A percentile compares a stretch with the other conserved stretches of the same genome.
Evolutionary conservation across 2,113 vertebrate species (phyloP).

Genomic region (Pachycephala philippinensis): DNA sequence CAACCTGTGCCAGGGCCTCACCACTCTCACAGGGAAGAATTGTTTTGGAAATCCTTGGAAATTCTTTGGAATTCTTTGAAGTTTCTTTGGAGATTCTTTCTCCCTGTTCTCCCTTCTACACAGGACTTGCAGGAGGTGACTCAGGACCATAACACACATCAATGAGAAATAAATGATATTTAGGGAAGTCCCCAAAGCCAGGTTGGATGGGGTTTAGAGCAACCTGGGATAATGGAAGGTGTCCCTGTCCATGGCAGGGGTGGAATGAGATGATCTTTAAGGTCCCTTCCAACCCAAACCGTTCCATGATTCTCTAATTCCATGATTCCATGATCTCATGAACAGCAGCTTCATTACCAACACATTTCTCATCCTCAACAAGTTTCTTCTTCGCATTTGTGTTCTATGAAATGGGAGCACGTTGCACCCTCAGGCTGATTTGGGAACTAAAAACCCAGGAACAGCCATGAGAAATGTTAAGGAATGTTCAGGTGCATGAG

Average conservation of each 20-base stretch:
- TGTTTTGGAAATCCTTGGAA: neutral
- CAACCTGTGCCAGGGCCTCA: neutral
- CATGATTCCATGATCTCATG: neutral
- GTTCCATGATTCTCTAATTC: neutral
- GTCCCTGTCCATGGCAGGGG: neutral
- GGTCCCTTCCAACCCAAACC: neutral
- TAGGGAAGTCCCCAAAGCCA: neutral
- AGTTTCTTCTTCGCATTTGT: neutral
- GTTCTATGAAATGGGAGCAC: neutral
- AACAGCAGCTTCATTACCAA: neutral
- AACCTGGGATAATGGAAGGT: neutral
- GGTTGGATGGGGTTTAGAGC: fast-evolving
- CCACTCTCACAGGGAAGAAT: neutral
- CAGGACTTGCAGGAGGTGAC: neutral
- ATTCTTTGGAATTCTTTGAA: neutral
- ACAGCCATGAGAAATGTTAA: neutral
- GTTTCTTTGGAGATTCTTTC: neutral
- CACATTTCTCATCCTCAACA: neutral
- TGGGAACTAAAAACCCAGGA: neutral
- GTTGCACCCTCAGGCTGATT: neutral
- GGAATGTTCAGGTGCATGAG: neutral
- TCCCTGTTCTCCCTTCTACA: neutral
- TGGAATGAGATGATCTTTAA: neutral
- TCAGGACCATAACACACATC: neutral
- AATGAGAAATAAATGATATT: neutral